A percentile compares a stretch with the other conserved stretches of the same genome.
These are phyloP conservation scores for Miichthys miiuy DNA, from an alignment of 2,797 vertebrate genomes.

Conservation along the genomic window DNA sequence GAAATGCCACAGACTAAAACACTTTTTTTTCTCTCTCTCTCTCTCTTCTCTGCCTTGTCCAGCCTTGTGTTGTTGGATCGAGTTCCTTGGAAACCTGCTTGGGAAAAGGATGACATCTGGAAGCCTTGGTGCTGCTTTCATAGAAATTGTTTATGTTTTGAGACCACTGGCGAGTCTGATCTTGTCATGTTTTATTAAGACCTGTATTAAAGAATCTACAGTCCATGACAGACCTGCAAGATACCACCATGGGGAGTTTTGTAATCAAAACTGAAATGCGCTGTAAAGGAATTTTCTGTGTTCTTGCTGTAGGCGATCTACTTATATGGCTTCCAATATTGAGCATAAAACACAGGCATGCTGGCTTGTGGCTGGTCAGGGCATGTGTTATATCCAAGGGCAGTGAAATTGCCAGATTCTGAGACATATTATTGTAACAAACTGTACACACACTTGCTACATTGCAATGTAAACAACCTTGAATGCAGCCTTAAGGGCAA, in stretches of 20 bases:
- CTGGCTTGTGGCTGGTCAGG: constrained; percentile 50
- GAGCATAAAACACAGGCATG: constrained; percentile 49
- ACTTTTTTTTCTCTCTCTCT: not conserved
- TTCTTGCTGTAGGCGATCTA: constrained; percentile 6
- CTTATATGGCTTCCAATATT: constrained; percentile 22
- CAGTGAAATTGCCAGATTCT: constrained; percentile 54
- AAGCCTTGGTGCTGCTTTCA: constrained; percentile 60
- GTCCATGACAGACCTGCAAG: constrained; percentile 31
- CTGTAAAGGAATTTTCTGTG: constrained; percentile 19
- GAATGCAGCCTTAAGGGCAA: constrained; percentile 54
- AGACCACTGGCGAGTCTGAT: constrained; percentile 64
- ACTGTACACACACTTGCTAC: constrained; percentile 41
- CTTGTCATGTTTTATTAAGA: constrained; percentile 70
- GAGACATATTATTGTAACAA: constrained; percentile 60
- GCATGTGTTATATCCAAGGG: constrained; percentile 53
- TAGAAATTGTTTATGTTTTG: constrained; percentile 69
- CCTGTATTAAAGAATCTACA: constrained; percentile 59
- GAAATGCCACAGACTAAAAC: constrained; percentile 64
- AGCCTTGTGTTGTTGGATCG: constrained; percentile 58
- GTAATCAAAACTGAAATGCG: constrained; percentile 50
- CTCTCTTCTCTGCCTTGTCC: constrained; percentile 33
- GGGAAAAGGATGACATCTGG: constrained; percentile 67
- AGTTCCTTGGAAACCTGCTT: constrained; percentile 64
- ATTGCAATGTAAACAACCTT: constrained; percentile 68
- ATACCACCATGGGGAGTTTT: constrained; percentile 35